Percentiles rank a stretch among this genome's conserved stretches.
phyloP scores from a whole-genome alignment of 2,888 invertebrate species.

The Balanococcus diminutus region DNA sequence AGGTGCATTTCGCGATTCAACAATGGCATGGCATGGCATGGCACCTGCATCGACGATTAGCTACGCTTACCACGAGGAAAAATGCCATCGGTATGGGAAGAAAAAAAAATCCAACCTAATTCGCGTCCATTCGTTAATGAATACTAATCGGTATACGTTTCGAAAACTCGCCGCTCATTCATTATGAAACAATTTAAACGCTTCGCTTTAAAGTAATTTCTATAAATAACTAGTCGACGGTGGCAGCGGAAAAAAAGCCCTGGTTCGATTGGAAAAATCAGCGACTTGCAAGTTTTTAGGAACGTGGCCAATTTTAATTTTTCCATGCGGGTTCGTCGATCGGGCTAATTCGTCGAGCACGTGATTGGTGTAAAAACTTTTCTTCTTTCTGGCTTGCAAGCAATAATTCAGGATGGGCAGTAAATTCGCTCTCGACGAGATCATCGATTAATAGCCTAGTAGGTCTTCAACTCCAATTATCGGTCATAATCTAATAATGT shows the following conservation, averaged over 20 bases:
- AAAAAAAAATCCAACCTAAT: background rate
- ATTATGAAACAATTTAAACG: background rate
- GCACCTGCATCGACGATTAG: background rate
- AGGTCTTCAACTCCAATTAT: background rate
- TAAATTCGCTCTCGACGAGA: background rate
- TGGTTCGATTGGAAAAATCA: background rate
- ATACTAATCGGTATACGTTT: constrained; percentile 13
- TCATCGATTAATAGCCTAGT: no score
- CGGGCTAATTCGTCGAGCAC: background rate
- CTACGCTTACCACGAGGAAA: background rate
- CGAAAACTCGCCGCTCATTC: background rate
- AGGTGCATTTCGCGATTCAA: background rate
- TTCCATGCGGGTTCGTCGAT: background rate
- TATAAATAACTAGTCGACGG: background rate
- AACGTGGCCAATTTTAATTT: constrained; percentile 19
- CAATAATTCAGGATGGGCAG: no score
- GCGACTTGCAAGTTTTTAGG: constrained; percentile 1
- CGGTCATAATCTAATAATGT: background rate
- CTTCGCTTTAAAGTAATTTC: background rate
- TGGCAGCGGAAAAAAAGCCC: background rate
- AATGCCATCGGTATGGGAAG: background rate
- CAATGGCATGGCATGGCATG: no score
- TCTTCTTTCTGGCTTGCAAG: no score
- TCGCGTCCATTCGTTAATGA: background rate
- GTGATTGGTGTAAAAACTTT: background rate